A percentile compares a stretch with the other conserved stretches of the same genome.
These are phyloP conservation scores for Panthera tigris DNA, from an alignment of 2,113 vertebrate genomes.

Conservation along the genomic window DNA sequence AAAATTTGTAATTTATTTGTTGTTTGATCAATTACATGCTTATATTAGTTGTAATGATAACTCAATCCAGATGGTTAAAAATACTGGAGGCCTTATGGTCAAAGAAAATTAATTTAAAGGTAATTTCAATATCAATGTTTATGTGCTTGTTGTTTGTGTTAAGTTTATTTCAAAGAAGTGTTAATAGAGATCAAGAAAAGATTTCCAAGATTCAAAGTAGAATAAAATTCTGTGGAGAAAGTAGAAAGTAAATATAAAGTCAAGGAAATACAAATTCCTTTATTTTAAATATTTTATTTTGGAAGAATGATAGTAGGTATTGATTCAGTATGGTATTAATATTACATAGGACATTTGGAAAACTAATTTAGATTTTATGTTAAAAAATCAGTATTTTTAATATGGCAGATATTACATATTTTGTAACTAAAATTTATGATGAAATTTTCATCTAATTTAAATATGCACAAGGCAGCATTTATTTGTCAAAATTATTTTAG, in stretches of 20 bases:
- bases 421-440: not conserved
- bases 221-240: not conserved
- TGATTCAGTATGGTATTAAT: not conserved
- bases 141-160: not conserved
- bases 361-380: not conserved
- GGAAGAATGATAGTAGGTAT: not conserved
- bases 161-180: not conserved
- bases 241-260: not conserved
- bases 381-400: not conserved
- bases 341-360: not conserved
- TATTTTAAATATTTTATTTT: slow-evolving; percentile 24
- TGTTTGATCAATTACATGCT: not conserved
- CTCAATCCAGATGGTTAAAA: not conserved
- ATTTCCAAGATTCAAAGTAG: not conserved
- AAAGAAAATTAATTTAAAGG: slow-evolving; percentile 14
- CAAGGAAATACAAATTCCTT: not conserved
- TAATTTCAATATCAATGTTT: not conserved
- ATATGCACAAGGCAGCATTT: not conserved
- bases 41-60: not conserved
- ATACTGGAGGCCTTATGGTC: not conserved
- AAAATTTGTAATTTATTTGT: not conserved
- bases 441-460: slow-evolving; percentile 2
- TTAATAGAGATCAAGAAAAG: not conserved
- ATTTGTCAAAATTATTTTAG: slow-evolving; percentile 25
- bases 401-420: not conserved